phyloP scores from a whole-genome alignment of 2,113 vertebrate genomes.

The Protomyctophum bolini region DNA sequence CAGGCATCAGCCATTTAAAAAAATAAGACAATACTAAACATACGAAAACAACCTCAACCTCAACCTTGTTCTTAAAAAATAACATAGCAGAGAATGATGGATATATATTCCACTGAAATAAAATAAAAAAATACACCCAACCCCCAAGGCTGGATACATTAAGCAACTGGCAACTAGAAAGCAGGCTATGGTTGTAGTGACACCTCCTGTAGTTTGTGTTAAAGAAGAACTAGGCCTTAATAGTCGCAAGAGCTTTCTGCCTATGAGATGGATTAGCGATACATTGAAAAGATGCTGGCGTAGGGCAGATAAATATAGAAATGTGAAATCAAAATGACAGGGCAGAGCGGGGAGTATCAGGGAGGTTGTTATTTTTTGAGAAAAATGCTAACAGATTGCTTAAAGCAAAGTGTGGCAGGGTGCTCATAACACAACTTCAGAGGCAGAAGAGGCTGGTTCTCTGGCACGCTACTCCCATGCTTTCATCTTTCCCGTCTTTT shows the following conservation, averaged over 20 bases:
- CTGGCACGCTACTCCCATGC: conserved; percentile 27
- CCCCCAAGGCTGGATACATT: neutral
- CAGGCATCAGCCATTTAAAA: conserved; percentile 31
- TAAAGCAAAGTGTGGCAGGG: conserved; percentile 54
- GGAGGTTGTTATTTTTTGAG: conserved; percentile 56
- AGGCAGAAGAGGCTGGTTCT: conserved; percentile 20
- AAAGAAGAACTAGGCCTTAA: neutral
- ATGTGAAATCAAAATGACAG: conserved; percentile 69
- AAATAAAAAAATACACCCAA: conserved; percentile 28
- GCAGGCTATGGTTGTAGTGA: no score
- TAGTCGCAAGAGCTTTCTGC: conserved; percentile 45
- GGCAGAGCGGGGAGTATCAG: conserved; percentile 53
- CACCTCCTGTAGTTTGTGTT: no score
- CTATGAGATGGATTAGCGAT: conserved; percentile 44
- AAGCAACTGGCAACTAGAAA: no score
- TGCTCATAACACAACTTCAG: conserved; percentile 30
- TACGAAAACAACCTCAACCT: conserved; percentile 49
- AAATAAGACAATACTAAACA: conserved; percentile 43
- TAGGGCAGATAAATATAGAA: conserved; percentile 73
- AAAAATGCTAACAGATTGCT: conserved; percentile 71
- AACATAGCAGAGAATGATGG: conserved; percentile 28
- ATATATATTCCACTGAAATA: conserved; percentile 27
- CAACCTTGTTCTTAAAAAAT: conserved; percentile 45
- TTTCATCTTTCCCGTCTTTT: conserved; percentile 40
- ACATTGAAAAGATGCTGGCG: conserved; percentile 46